Evolutionary conservation across 2,113 vertebrate genomes (phyloP).

Genomic region (Nothocercus julius): DNA sequence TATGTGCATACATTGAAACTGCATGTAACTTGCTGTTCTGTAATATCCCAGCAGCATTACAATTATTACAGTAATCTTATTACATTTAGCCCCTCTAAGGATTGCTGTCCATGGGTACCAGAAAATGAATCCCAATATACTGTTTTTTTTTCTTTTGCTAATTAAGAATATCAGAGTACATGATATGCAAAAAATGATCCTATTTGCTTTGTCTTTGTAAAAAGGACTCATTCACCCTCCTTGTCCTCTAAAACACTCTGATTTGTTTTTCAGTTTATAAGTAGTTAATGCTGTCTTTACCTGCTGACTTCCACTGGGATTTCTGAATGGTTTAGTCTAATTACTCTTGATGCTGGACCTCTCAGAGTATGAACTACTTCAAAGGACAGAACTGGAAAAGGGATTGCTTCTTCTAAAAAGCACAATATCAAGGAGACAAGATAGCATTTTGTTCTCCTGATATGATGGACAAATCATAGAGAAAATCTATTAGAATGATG

Average conservation of each 20-base stretch:
- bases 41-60: background rate
- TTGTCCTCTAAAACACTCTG: constrained; percentile 52
- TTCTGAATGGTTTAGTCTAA: constrained; percentile 77
- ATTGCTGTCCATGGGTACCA: background rate
- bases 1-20: background rate
- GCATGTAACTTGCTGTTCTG: background rate
- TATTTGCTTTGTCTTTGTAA: constrained; percentile 17
- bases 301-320: constrained; percentile 65
- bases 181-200: constrained; percentile 13
- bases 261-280: constrained; percentile 67
- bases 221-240: constrained; percentile 44
- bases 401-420: constrained; percentile 41
- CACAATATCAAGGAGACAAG: constrained; percentile 69
- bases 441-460: constrained; percentile 70
- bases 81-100: constrained; percentile 6
- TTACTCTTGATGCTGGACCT: constrained; percentile 67
- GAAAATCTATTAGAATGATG: constrained; percentile 72
- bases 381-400: constrained; percentile 65
- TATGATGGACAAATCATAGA: constrained; percentile 71
- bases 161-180: constrained; percentile 16
- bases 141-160: background rate
- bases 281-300: constrained; percentile 67
- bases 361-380: constrained; percentile 69
- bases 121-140: constrained; percentile 28
- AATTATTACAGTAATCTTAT: constrained; percentile 8